A percentile compares a stretch with the other conserved stretches of the same genome.
These are phyloP conservation scores for Gisinianus flammeolus DNA, from an alignment of 2,888 invertebrate species.

Conservation along the genomic window DNA sequence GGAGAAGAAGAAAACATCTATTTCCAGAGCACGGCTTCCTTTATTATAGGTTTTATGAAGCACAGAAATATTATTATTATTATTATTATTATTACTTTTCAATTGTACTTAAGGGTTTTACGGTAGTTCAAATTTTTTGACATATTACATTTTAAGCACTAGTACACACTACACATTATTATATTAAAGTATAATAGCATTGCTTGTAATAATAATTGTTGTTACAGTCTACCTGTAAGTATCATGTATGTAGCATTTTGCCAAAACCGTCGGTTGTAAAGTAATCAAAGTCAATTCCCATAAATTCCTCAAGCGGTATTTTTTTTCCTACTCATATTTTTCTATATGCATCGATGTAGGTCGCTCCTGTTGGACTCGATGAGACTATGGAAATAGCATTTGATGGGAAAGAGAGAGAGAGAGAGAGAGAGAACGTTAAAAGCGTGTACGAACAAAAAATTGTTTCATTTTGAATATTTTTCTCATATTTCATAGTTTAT, in stretches of 20 bases:
- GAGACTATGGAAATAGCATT: too few relatives aligned
- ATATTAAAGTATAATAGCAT: too few relatives aligned
- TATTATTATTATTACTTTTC: neutral
- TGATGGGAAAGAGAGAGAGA: too few relatives aligned
- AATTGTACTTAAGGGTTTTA: neutral
- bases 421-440: neutral
- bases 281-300: constrained; percentile 35
- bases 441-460: neutral
- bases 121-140: too few relatives aligned
- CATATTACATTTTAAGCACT: too few relatives aligned
- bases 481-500: neutral
- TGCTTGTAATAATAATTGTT: too few relatives aligned
- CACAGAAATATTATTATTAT: too few relatives aligned
- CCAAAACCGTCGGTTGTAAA: too few relatives aligned
- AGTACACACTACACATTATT: too few relatives aligned
- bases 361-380: neutral
- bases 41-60: too few relatives aligned
- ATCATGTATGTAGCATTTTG: neutral
- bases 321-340: neutral
- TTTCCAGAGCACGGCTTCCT: too few relatives aligned
- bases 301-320: neutral
- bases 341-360: neutral
- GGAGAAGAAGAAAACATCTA: too few relatives aligned
- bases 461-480: neutral
- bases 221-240: neutral